Evolutionary conservation across 2,888 invertebrate species (phyloP).

Genomic region (Dioctria linearis): DNA sequence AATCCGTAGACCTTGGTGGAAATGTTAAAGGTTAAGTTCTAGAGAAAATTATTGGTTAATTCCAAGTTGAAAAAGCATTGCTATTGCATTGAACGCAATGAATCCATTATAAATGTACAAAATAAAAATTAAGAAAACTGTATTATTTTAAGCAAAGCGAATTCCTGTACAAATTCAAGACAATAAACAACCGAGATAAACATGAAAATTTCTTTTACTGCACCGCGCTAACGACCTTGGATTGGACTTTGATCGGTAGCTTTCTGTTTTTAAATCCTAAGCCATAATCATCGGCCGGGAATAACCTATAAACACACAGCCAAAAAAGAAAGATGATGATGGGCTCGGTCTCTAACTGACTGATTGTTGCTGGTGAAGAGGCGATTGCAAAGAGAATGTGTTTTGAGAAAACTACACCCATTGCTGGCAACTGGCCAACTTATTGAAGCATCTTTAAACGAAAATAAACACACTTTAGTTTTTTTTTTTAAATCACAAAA

Average conservation of each 20-base stretch:
- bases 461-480: neutral
- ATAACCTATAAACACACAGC: neutral
- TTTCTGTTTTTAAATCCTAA: constrained; percentile 44
- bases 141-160: too few species aligned
- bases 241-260: constrained; percentile 37
- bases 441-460: constrained; percentile 1
- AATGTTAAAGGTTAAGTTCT: too few species aligned
- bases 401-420: neutral
- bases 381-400: neutral
- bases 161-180: neutral
- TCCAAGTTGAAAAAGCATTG: too few species aligned
- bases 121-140: too few species aligned
- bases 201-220: neutral
- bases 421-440: neutral
- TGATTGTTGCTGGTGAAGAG: neutral
- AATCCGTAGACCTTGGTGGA: too few species aligned
- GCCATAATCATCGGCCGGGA: neutral
- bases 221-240: constrained; percentile 45
- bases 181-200: constrained; percentile 26
- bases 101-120: too few species aligned
- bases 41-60: too few species aligned
- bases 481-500: too few species aligned
- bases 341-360: neutral
- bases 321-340: neutral
- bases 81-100: too few species aligned